Evolutionary conservation across 2,888 invertebrate genomes (phyloP), one percentile per base, ranked within the genome.

Genomic region (Mylabris sibirica): DNA sequence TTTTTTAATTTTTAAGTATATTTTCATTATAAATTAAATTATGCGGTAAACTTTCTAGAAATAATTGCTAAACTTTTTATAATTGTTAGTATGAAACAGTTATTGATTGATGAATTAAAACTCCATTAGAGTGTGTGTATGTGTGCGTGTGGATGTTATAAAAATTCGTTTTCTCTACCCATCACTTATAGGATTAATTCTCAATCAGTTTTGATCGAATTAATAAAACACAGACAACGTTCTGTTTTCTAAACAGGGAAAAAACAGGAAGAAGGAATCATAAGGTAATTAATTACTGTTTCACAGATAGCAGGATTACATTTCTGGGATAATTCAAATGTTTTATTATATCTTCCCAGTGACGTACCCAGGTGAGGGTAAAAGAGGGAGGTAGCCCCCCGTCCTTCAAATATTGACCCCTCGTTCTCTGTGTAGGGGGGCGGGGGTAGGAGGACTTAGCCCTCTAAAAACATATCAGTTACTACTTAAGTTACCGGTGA

Each of bases 71-170:
- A 53, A 53, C 20, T 53, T 53, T 49, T 8, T 53, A 11, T 53
- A n/a, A 22, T 53, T 53, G 22, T 53, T 22, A 5, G 4, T 5
- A 53, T 6, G 17, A 44, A 44, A 44, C 17, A 44, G n/a, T 44
- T 44, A 44, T 22, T 53, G 49, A 53, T 53, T 22, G 49, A 20
- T 53, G 11, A 53, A 53, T 53, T 53, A 53, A 53, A 53, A 53
- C 8, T 3, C 22, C 49, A 53, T 53, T 44, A 44, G 17, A n/a
- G 17, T 44, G 30, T 30, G 8, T 30, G 8, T 30, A 8, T 6
- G 17, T 44, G 30, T 30, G 8, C 8, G 8, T 30, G 30, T 6
- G 17, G 4, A 11, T 17, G n/a, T 44, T 44, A 44, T 44, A 44
- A 44, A 44, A 44, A 44, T 17, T 38, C 12, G 14, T 38, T 14